Base-by-base conservation (phyloP, 2,797 vertebrate species). In the Phoxinus dragarum region DNA sequence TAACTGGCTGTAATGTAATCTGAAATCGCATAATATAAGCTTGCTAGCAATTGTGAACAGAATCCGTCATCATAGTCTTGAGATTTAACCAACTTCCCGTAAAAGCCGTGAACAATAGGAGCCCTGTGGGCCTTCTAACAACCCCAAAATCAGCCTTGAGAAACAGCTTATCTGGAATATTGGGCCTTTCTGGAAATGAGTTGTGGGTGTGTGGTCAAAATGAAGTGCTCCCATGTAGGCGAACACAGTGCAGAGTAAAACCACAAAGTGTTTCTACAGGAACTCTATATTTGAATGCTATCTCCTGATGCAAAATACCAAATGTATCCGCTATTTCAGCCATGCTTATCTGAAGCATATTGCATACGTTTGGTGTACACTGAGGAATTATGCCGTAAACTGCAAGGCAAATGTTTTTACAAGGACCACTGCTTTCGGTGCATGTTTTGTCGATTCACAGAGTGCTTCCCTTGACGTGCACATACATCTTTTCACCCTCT, bases 251-350 rank as follows among this genome's bases (percentile, higher is more conserved):
- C 82, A 81, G 54, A 78, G 9, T 83, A 83, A 88, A 89, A 81
- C 87, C 88, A 85, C 90, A 84, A 87, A 90, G 85, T 78, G 64
- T 66, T 88, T 88, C 68, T 73, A 85, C 86, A 89, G 87, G 38
- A 79, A 54, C n/a, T 77, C 31, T 49, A n/a, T 27, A 56, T 85
- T 66, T 86, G 64, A 89, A 86, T 84, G 64, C 54, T 84, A 82
- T 87, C 80, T 88, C 84, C 83, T 77, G 59, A 85, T 75, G 72
- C 72, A 87, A 78, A 88, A 86, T 42, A 73, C 71, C 68, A 89
- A 86, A 85, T 71, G 79, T 38, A 42, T 42, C n/a, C 2, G 3
- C 52, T 84, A 42, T 78, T 54, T 79, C 38, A 66, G 47, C 10
- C 52, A 69, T 42, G 66, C 40, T 34, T 64, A 34, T 64, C 34